Percentiles rank a stretch among this genome's conserved stretches.
Conservation (phyloP, 2,113 vertebrate genomes). For the Embiotoca jacksoni region DNA sequence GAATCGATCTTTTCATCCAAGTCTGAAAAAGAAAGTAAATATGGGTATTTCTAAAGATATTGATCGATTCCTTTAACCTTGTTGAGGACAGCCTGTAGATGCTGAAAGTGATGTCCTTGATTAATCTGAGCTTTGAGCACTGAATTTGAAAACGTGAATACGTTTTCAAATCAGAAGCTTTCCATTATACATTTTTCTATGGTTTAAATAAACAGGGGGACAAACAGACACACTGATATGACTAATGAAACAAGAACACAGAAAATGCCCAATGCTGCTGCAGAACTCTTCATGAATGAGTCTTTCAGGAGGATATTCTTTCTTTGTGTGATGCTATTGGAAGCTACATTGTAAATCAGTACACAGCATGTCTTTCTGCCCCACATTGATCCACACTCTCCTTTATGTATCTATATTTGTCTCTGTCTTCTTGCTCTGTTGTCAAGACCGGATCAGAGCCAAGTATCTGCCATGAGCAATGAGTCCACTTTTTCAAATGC, state of each 20-base stretch:
- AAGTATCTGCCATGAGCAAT: slow-evolving; percentile 30
- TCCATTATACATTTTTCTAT: slow-evolving; percentile 35
- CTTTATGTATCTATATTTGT: slow-evolving; percentile 22
- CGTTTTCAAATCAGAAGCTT: slow-evolving; percentile 21
- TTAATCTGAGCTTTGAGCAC: slow-evolving; percentile 36
- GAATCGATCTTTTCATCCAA: background rate
- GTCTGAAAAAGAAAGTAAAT: background rate
- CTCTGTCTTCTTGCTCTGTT: slow-evolving; percentile 23
- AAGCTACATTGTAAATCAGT: slow-evolving; percentile 39
- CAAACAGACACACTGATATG: slow-evolving; percentile 15
- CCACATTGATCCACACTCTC: slow-evolving; percentile 38
- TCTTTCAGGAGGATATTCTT: slow-evolving; percentile 12
- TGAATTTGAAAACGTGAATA: background rate
- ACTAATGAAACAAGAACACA: slow-evolving; percentile 31
- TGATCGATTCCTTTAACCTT: background rate
- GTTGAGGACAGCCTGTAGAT: background rate
- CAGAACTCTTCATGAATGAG: slow-evolving; percentile 3
- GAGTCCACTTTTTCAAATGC: slow-evolving; percentile 38
- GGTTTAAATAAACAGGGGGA: slow-evolving; percentile 21
- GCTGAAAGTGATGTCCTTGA: slow-evolving; percentile 6
- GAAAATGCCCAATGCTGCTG: background rate
- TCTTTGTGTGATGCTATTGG: slow-evolving; percentile 38
- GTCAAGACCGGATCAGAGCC: slow-evolving; percentile 48
- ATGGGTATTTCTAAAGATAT: background rate
- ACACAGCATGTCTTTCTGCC: slow-evolving; percentile 29